Conservation (phyloP, 2,888 invertebrate species). For the Heliconius aoede region DNA sequence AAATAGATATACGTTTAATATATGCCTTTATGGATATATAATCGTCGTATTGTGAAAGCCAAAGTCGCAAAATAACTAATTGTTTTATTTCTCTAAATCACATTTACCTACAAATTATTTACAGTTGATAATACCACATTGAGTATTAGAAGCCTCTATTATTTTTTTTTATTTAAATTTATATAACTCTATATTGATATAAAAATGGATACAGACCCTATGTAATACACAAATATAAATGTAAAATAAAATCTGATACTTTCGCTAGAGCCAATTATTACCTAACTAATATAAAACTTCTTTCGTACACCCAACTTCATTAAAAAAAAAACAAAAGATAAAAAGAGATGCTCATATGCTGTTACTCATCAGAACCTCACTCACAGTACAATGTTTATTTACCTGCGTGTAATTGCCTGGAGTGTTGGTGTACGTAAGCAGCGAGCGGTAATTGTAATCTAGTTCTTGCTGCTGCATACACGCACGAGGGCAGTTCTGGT, state of each 20-base stretch:
- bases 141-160: no score
- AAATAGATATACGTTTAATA: no score
- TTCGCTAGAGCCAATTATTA: neutral
- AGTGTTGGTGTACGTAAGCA: slow-evolving; percentile 78
- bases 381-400: neutral
- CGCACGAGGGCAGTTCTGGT: slow-evolving; percentile 91
- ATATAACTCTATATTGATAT: neutral
- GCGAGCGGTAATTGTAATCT: slow-evolving; percentile 73
- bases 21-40: no score
- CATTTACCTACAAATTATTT: no score
- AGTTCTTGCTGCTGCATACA: slow-evolving; percentile 86
- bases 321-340: neutral
- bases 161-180: no score
- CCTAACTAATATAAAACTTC: neutral
- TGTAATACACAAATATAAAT: neutral
- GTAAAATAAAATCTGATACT: neutral
- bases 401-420: slow-evolving; percentile 74
- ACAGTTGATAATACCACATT: no score
- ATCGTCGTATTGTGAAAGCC: no score
- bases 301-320: neutral
- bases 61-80: no score
- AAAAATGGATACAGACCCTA: no score
- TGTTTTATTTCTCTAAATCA: no score
- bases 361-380: no score
- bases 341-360: neutral